Evolutionary conservation across 2,113 vertebrate genomes (phyloP).

Genomic region (Centropristis striata): DNA sequence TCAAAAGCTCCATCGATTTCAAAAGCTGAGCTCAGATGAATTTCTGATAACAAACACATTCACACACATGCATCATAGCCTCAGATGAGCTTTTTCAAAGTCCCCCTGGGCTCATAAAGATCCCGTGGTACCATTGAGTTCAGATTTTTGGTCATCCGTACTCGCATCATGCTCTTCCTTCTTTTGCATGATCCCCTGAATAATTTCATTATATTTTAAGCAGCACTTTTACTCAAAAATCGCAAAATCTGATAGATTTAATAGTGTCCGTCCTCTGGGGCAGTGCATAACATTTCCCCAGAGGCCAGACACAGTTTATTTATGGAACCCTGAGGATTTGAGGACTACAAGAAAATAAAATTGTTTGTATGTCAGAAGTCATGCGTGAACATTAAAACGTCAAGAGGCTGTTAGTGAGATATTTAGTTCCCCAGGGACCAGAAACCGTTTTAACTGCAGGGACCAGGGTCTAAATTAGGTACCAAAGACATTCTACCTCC

Average conservation of each 20-base stretch:
- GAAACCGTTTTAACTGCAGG: no score
- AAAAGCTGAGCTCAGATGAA: conserved; percentile 49
- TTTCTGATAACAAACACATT: conserved; percentile 56
- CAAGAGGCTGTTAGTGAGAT: background rate
- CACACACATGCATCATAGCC: background rate
- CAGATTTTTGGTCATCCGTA: background rate
- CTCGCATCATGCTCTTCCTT: no score
- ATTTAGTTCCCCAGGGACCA: background rate
- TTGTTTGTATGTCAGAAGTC: background rate
- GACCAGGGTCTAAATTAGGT: no score
- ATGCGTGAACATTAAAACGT: background rate
- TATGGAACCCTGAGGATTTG: background rate
- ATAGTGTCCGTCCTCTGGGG: no score
- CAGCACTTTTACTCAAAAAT: background rate
- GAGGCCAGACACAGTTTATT: background rate
- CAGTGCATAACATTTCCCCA: no score
- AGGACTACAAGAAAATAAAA: background rate
- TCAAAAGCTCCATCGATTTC: conserved; percentile 65
- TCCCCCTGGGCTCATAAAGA: background rate
- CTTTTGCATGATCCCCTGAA: no score
- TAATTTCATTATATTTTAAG: background rate
- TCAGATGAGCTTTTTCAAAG: background rate
- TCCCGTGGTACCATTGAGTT: background rate
- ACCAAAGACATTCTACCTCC: no score
- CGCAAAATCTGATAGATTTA: background rate